phyloP scores from a whole-genome alignment of 2,113 vertebrate genomes.

The Stegostoma tigrinum region DNA sequence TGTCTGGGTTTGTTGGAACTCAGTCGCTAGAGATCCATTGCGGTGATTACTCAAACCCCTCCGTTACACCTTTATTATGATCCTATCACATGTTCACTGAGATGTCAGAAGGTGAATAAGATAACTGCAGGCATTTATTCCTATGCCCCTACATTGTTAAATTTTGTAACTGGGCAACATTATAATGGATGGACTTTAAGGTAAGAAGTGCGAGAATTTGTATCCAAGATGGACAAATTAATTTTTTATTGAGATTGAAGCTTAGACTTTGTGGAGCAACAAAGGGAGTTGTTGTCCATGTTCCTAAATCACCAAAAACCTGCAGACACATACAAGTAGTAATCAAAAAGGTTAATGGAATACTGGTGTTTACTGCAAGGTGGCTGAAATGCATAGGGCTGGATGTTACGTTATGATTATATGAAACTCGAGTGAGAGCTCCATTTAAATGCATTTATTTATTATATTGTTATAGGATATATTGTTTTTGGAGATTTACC shows the following conservation, averaged over 20 bases:
- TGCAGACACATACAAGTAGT: not conserved
- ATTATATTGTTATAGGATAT: too few relatives aligned
- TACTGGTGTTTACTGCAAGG: not conserved
- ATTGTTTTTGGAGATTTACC: not conserved
- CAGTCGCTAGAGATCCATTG: not conserved
- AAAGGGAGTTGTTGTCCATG: not conserved
- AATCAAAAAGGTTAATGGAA: too few relatives aligned
- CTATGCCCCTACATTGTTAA: not conserved
- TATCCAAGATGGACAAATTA: not conserved
- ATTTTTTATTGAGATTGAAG: not conserved
- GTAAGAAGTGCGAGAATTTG: not conserved
- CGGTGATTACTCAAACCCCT: not conserved
- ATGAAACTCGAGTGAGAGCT: not conserved
- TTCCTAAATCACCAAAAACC: not conserved
- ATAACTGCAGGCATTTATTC: not conserved
- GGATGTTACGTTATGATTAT: not conserved
- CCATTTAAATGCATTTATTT: not conserved
- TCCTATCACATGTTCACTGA: not conserved
- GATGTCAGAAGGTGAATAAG: not conserved
- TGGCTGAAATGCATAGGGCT: not conserved
- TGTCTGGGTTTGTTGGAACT: not conserved
- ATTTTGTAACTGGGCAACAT: not conserved
- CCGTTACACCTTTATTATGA: not conserved
- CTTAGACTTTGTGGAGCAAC: not conserved
- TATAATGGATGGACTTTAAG: not conserved